Evolutionary conservation across 2,888 invertebrate species (phyloP), one percentile per base, ranked within the genome.

Genomic region (Arenicola marina): DNA sequence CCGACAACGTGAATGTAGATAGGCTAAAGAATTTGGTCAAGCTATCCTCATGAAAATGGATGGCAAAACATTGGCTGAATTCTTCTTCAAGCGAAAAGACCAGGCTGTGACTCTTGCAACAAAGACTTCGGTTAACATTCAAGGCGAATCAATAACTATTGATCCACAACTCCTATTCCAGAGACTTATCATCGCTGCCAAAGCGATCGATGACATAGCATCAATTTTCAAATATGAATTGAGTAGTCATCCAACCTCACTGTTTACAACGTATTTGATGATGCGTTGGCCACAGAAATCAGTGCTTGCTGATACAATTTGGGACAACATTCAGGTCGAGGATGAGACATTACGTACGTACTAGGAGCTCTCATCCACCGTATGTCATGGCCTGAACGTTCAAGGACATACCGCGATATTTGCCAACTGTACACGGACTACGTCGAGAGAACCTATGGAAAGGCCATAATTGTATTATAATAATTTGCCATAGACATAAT

Each of bases 81-180:
- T 56, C 45, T 26, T 57, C 1, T 74, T 72, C 43, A 69, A 62
- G 33, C 59, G 56, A 43, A 59, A 59, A 38, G 34, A 62, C 24
- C 69, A 73, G 38, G 63, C 58, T 32, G 55, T 60, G 1, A 70
- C 68, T 26, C 53, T 64, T 11, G 51, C 15, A 11, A 21, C 57
- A 24, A 65, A 63, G 32, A 55, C 46, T 2, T 28, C 38, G 1
- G 28, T 65, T 0, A 62, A 66, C 34, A 43, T 64, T n/a, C 57
- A 58, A n/a, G 59, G 54, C 2, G 67, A 70, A 18, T 31, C 32
- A 32, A 38, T 71, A 11, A 21, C 64, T 15, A 55, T 71, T 11
- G 73, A 73, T 53, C 66, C 70, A n/a, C 67, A 70, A 31, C 64
- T 71, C 0, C 34, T 73, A 4, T 73, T 73, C 54, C 73, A 74